phyloP scores from a whole-genome alignment of 1,140 invertebrate species.

The Drosophila ercepeae region DNA sequence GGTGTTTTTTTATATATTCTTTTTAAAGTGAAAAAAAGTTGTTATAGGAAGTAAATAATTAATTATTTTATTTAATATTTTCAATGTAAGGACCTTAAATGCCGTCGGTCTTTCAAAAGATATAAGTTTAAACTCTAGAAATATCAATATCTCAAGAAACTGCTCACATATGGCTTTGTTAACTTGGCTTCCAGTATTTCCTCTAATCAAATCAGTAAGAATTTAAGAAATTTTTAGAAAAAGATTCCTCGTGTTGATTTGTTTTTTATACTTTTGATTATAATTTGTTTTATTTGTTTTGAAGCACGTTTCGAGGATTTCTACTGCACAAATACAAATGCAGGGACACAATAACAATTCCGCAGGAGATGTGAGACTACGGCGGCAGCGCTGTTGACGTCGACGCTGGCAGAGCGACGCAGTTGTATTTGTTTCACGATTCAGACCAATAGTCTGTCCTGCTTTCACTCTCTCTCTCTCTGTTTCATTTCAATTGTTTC shows the following conservation, averaged over 20 bases:
- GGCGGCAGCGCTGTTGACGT: constrained; percentile 9
- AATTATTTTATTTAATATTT: not conserved
- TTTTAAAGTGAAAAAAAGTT: not conserved
- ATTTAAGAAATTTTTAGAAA: constrained; percentile 29
- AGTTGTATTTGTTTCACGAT: constrained; percentile 62
- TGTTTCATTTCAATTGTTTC: constrained; percentile 60
- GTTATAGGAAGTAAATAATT: not conserved
- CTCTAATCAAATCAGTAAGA: constrained; percentile 15
- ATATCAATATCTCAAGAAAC: not conserved
- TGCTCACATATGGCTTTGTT: not conserved
- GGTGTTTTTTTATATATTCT: not conserved
- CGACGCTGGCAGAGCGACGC: constrained; percentile 25
- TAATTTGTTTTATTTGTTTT: constrained; percentile 54
- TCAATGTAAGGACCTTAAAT: not conserved
- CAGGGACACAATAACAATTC: constrained; percentile 31
- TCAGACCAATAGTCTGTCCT: constrained; percentile 44
- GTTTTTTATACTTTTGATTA: constrained; percentile 23
- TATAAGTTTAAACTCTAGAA: not conserved
- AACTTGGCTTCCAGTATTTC: not conserved
- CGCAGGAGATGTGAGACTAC: constrained; percentile 37
- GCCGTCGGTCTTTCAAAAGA: not conserved
- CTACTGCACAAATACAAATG: constrained; percentile 51
- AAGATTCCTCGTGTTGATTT: constrained; percentile 16
- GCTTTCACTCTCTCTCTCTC: constrained; percentile 13
- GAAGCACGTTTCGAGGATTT: constrained; percentile 59